Conservation (phyloP, 2,888 invertebrate species). For the Oeneis ivallda region DNA sequence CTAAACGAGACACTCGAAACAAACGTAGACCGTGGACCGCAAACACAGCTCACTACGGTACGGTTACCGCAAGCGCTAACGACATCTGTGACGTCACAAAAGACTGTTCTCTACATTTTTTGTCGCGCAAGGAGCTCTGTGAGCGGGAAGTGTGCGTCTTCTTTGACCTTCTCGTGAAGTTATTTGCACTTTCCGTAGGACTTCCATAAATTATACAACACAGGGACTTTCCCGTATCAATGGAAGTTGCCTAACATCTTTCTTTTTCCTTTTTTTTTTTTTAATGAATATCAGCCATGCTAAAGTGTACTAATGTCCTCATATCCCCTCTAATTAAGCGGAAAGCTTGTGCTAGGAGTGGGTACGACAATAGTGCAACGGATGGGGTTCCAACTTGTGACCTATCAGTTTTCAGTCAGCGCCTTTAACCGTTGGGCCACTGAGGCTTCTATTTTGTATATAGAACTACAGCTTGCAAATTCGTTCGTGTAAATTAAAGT, state of each 20-base stretch:
- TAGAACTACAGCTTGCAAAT: too few species aligned
- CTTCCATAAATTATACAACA: conserved; percentile 1
- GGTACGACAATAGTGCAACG: too few species aligned
- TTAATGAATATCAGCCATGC: too few species aligned
- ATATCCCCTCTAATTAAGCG: too few species aligned
- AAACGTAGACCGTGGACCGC: conserved; percentile 23
- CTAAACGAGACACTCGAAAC: conserved; percentile 24
- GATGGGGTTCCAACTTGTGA: too few species aligned
- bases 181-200: conserved; percentile 37
- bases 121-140: conserved; percentile 29
- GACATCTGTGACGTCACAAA: conserved; percentile 31
- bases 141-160: conserved; percentile 37
- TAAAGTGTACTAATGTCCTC: too few species aligned
- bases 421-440: too few species aligned
- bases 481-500: too few species aligned
- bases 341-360: too few species aligned
- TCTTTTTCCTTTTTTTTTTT: too few species aligned
- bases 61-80: conserved; percentile 8
- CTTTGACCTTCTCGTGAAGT: conserved; percentile 39
- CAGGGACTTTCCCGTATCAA: neutral
- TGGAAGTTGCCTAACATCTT: neutral
- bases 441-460: too few species aligned
- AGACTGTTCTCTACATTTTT: conserved; percentile 34
- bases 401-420: too few species aligned
- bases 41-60: conserved; percentile 21